These are phyloP conservation scores for Phragmatobia fuliginosa DNA, from an alignment of 2,888 invertebrate species.

Conservation along the genomic window DNA sequence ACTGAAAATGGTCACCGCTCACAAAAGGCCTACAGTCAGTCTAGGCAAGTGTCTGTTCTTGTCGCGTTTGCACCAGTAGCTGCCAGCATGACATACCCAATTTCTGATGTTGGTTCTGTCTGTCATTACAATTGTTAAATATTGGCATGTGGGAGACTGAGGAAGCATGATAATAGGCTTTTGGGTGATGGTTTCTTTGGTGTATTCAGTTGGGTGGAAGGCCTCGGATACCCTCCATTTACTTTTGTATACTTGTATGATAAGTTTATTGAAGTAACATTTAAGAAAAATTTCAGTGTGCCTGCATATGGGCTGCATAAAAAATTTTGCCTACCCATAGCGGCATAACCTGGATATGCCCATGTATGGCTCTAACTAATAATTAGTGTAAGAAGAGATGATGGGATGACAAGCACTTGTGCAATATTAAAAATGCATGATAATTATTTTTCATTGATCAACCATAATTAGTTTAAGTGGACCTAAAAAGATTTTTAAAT, in stretches of 20 bases:
- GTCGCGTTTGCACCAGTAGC: slow-evolving; percentile 91
- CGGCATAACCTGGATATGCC: background rate
- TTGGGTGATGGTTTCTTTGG: slow-evolving; percentile 60
- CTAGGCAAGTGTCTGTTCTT: slow-evolving; percentile 81
- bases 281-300: background rate
- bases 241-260: background rate
- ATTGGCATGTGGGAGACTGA: slow-evolving; percentile 32
- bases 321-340: background rate
- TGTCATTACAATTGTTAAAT: slow-evolving; percentile 35
- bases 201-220: background rate
- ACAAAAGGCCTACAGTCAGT: slow-evolving; percentile 71
- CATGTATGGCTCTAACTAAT: slow-evolving; percentile 43
- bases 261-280: background rate
- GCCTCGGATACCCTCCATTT: background rate
- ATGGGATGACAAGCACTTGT: slow-evolving; percentile 14
- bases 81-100: slow-evolving; percentile 73
- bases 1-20: slow-evolving; percentile 80
- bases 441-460: slow-evolving; percentile 6
- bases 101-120: slow-evolving; percentile 34
- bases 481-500: background rate
- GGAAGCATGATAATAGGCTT: slow-evolving; percentile 61
- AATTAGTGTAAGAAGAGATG: slow-evolving; percentile 9
- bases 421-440: slow-evolving; percentile 43
- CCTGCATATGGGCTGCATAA: too few relatives aligned
- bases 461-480: slow-evolving; percentile 5